Conservation (phyloP, 2,797 vertebrate genomes). For the Etheostoma perlongum region DNA sequence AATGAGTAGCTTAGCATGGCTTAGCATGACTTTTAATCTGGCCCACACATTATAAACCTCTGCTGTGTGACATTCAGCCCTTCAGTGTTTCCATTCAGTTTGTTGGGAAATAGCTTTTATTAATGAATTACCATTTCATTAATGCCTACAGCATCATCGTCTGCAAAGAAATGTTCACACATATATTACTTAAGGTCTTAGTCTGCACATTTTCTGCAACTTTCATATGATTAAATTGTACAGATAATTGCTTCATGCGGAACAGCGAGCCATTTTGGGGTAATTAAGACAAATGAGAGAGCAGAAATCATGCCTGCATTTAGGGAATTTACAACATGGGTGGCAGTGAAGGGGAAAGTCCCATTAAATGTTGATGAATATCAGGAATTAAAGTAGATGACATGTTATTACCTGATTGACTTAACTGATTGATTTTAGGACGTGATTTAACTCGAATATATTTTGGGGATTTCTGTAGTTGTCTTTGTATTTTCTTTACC, state of each 20-base stretch:
- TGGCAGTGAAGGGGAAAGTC: constrained; percentile 44
- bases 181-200: background rate
- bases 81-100: constrained; percentile 4
- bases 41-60: constrained; percentile 16
- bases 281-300: constrained; percentile 64
- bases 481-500: background rate
- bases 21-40: constrained; percentile 30
- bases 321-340: constrained; percentile 31
- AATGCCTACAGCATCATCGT: background rate
- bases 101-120: background rate
- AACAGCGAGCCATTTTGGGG: constrained; percentile 32
- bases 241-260: constrained; percentile 18
- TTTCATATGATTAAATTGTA: constrained; percentile 14
- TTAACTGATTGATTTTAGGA: constrained; percentile 43
- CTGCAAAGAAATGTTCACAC: background rate
- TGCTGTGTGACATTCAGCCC: background rate
- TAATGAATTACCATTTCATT: constrained; percentile 1
- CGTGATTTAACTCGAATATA: constrained; percentile 27
- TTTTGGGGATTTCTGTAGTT: constrained; percentile 7
- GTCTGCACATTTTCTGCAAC: constrained; percentile 18
- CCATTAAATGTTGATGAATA: constrained; percentile 48
- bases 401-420: constrained; percentile 48
- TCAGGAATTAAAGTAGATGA: constrained; percentile 32
- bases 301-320: constrained; percentile 32
- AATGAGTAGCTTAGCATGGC: constrained; percentile 28